Percentiles rank a stretch among this genome's conserved stretches.
These are phyloP conservation scores for Drosophila funebris DNA, from an alignment of 1,140 invertebrate genomes.

Conservation along the genomic window DNA sequence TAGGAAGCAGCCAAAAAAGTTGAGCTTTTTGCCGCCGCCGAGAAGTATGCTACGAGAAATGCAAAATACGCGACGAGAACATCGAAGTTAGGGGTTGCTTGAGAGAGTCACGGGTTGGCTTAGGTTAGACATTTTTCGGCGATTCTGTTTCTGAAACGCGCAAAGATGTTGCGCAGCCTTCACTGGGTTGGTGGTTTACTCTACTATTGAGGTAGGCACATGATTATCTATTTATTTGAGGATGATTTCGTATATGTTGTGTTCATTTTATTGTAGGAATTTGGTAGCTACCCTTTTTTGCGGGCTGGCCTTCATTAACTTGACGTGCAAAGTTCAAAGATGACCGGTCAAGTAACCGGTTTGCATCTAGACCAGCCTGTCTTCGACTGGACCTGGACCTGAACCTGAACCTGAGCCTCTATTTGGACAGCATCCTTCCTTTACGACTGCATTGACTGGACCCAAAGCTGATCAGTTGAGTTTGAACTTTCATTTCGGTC, in stretches of 20 bases:
- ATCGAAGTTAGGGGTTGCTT: slow-evolving; percentile 54
- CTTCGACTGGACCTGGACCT: slow-evolving; percentile 63
- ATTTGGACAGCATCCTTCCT: slow-evolving; percentile 50
- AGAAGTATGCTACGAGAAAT: slow-evolving; percentile 62
- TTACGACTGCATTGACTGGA: background rate
- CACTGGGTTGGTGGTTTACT: slow-evolving; percentile 36
- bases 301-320: slow-evolving; percentile 48
- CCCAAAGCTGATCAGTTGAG: slow-evolving; percentile 64
- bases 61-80: slow-evolving; percentile 35
- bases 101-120: background rate
- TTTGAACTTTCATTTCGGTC: slow-evolving; percentile 80
- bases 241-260: slow-evolving; percentile 1
- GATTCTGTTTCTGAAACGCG: slow-evolving; percentile 34
- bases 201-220: slow-evolving; percentile 75
- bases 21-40: slow-evolving; percentile 11
- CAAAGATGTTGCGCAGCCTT: slow-evolving; percentile 33
- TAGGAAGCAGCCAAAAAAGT: background rate
- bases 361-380: slow-evolving; percentile 71
- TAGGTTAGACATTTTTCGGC: slow-evolving; percentile 2
- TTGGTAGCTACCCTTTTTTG: slow-evolving; percentile 35
- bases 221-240: slow-evolving; percentile 42
- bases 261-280: background rate
- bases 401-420: slow-evolving; percentile 19
- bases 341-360: slow-evolving; percentile 65
- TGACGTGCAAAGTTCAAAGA: slow-evolving; percentile 71